Conservation (phyloP, 1,140 invertebrate genomes). For the Diachasmimorpha longicaudata region DNA sequence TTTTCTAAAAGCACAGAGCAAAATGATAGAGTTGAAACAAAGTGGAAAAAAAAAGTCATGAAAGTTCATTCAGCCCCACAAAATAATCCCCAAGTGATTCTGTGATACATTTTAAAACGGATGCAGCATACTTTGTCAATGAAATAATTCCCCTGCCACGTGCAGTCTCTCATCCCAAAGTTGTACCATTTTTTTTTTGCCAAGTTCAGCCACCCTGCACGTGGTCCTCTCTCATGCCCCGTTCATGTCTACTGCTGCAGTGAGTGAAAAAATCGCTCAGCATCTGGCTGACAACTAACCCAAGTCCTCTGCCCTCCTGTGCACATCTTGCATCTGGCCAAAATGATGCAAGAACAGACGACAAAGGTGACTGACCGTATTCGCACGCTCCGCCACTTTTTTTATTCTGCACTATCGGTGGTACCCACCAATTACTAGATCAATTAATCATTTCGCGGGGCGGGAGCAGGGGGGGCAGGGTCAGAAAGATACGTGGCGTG, state of each 20-base stretch:
- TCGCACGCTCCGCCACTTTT: neutral
- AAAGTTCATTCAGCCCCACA: neutral
- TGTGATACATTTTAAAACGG: constrained; percentile 3
- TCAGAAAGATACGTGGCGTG: too few species aligned
- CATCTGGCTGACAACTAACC: constrained; percentile 44
- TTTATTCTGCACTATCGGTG: neutral
- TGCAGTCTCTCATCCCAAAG: neutral
- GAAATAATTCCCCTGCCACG: constrained; percentile 22
- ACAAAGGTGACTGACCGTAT: constrained; percentile 27
- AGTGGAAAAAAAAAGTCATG: neutral
- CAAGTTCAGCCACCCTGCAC: constrained; percentile 15
- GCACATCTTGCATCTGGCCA: constrained; percentile 16
- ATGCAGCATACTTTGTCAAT: neutral
- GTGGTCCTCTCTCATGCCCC: constrained; percentile 20
- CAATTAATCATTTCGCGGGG: neutral
- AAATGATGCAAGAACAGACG: neutral
- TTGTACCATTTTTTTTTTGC: constrained; percentile 16
- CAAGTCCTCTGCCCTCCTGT: constrained; percentile 2
- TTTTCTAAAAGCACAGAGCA: too few species aligned
- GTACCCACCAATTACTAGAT: neutral
- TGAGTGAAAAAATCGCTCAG: constrained; percentile 39
- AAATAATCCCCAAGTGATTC: neutral
- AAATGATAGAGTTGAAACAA: neutral
- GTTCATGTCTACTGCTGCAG: constrained; percentile 37
- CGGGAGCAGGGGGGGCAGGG: too few species aligned